phyloP scores from a whole-genome alignment of 2,113 vertebrate genomes.

The Etia nguti region DNA sequence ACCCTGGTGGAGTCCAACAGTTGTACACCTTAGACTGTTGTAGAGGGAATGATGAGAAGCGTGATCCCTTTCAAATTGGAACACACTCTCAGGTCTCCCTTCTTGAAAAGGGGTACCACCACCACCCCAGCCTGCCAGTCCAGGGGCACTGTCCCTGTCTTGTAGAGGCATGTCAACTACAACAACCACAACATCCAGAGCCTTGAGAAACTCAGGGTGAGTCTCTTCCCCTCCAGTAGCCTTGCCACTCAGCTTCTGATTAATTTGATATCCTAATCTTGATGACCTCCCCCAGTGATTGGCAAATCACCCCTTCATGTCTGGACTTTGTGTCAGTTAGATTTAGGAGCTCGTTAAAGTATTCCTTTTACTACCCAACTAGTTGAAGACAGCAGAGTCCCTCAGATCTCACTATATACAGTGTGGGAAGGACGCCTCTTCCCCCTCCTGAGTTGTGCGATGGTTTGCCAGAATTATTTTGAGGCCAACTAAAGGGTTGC shows the following conservation, averaged over 20 bases:
- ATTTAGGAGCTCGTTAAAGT: background rate
- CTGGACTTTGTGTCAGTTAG: background rate
- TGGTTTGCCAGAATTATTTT: background rate
- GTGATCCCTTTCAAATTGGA: background rate
- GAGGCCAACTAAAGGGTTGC: background rate
- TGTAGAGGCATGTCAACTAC: background rate
- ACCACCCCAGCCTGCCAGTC: background rate
- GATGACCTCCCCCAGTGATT: background rate
- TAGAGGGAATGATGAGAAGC: background rate
- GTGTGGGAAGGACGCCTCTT: background rate
- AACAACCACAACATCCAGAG: background rate
- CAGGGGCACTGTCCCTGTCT: background rate
- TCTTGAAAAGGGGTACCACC: background rate
- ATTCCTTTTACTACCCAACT: background rate
- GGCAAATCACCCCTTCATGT: background rate
- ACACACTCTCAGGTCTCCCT: background rate
- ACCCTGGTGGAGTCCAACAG: accelerated
- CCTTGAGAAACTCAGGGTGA: background rate
- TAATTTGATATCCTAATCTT: background rate
- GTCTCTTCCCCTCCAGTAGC: background rate
- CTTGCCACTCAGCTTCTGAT: background rate
- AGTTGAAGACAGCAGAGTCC: background rate
- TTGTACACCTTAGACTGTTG: background rate
- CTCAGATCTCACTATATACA: background rate
- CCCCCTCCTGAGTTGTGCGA: background rate